These are phyloP conservation scores for Agonopterix heracliana DNA, from an alignment of 2,888 invertebrate genomes.

Conservation along the genomic window DNA sequence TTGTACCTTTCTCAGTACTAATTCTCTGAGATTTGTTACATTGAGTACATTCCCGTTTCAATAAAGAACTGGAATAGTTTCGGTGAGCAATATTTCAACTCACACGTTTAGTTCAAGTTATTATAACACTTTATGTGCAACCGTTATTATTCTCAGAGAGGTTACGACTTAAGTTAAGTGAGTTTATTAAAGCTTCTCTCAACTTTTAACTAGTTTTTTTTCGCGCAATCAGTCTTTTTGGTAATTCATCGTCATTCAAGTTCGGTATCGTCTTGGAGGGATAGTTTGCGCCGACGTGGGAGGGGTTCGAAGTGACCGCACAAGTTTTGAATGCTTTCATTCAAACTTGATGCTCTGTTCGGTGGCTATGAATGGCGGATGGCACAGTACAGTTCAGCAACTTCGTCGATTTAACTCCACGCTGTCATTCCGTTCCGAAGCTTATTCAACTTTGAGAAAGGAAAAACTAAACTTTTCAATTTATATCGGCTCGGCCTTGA, in stretches of 20 bases:
- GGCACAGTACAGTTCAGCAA: conserved; percentile 48
- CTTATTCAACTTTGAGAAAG: conserved; percentile 10
- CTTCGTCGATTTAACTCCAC: conserved; percentile 54
- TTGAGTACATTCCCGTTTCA: conserved; percentile 15
- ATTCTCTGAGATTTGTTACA: conserved; percentile 22
- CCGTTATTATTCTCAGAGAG: background rate
- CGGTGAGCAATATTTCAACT: conserved; percentile 10
- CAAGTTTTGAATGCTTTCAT: conserved; percentile 60
- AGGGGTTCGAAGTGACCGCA: conserved; percentile 23
- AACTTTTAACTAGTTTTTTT: conserved; percentile 4
- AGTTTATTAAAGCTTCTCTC: too few species aligned
- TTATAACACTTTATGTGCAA: background rate
- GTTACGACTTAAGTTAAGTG: too few species aligned
- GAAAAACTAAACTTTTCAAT: conserved; percentile 4
- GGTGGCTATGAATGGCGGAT: conserved; percentile 33
- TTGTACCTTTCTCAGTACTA: conserved; percentile 14
- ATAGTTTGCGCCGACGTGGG: background rate
- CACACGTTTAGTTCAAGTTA: background rate
- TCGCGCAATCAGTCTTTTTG: conserved; percentile 6
- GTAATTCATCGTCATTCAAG: conserved; percentile 1
- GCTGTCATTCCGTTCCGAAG: conserved; percentile 25
- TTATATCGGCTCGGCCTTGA: conserved; percentile 2
- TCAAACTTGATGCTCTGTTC: conserved; percentile 42
- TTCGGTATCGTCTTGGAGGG: too few species aligned
- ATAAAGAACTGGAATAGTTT: conserved; percentile 19